phyloP scores from a whole-genome alignment of 2,113 vertebrate genomes.

The Scomber japonicus region DNA sequence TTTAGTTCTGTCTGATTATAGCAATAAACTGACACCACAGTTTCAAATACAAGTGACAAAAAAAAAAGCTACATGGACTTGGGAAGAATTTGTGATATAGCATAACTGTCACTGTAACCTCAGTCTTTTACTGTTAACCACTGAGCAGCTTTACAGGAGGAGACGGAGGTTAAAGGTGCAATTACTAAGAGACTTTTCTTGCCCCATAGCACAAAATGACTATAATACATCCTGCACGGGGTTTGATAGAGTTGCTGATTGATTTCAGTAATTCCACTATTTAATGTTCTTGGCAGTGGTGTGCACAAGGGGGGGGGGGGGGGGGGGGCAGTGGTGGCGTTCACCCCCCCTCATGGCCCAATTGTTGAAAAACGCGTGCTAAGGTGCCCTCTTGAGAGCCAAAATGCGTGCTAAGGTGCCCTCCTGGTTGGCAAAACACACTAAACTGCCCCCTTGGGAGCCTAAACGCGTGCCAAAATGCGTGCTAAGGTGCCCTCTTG shows the following conservation, averaged over 20 bases:
- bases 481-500: no score
- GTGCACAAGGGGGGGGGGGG: no score
- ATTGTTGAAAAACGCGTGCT: no score
- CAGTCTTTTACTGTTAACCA: background rate
- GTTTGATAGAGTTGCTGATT: conserved; percentile 15
- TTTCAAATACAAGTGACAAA: conserved; percentile 32
- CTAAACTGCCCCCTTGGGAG: no score
- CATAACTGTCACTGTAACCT: background rate
- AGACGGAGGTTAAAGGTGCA: background rate
- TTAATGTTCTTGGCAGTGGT: background rate
- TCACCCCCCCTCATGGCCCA: no score
- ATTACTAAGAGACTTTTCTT: conserved; percentile 1
- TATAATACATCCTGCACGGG: background rate
- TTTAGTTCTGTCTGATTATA: conserved; percentile 65
- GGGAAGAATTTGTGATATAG: conserved; percentile 1
- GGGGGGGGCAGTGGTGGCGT: no score
- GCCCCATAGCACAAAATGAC: background rate
- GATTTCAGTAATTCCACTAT: background rate
- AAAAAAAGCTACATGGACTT: background rate
- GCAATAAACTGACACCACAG: conserved; percentile 41
- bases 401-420: no score
- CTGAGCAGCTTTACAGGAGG: background rate
- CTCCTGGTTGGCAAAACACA: no score
- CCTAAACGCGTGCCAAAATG: no score
- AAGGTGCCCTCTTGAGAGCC: no score